Evolutionary conservation across 2,888 invertebrate species (phyloP).

Genomic region (Psylliodes chrysocephalus): DNA sequence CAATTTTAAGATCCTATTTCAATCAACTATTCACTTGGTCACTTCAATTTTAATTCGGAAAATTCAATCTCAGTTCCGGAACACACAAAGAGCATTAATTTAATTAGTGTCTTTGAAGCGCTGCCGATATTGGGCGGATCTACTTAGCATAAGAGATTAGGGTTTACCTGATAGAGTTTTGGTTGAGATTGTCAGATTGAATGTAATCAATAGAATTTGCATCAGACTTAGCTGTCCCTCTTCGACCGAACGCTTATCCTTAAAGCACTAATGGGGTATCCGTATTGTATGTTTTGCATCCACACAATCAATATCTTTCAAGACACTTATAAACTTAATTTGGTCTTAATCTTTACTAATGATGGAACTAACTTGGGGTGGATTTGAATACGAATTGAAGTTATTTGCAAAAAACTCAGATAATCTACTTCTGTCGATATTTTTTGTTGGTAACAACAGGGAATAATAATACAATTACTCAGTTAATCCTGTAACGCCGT

Average conservation of each 20-base stretch:
- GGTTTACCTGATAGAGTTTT: constrained; percentile 2
- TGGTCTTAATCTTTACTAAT: constrained; percentile 23
- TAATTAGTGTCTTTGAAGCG: constrained; percentile 15
- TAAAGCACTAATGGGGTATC: constrained; percentile 7
- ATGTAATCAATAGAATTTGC: constrained; percentile 5
- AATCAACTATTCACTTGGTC: neutral
- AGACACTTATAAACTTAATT: constrained; percentile 8
- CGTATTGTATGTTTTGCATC: constrained; percentile 16
- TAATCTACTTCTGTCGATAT: neutral
- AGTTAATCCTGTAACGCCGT: too few relatives aligned
- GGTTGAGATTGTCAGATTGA: neutral
- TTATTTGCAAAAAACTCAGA: neutral
- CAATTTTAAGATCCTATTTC: too few relatives aligned
- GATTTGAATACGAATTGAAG: neutral
- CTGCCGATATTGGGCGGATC: neutral
- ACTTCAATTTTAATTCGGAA: neutral
- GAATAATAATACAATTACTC: too few relatives aligned
- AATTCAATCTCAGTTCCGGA: neutral
- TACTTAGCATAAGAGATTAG: constrained; percentile 3
- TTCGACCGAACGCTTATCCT: neutral
- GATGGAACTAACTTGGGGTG: neutral
- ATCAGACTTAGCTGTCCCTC: constrained; percentile 4
- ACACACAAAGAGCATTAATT: neutral
- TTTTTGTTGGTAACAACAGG: neutral
- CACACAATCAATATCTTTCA: constrained; percentile 20